These are phyloP conservation scores for Microcebus ravelobensis DNA, from an alignment of 2,113 vertebrate species.

Conservation along the genomic window DNA sequence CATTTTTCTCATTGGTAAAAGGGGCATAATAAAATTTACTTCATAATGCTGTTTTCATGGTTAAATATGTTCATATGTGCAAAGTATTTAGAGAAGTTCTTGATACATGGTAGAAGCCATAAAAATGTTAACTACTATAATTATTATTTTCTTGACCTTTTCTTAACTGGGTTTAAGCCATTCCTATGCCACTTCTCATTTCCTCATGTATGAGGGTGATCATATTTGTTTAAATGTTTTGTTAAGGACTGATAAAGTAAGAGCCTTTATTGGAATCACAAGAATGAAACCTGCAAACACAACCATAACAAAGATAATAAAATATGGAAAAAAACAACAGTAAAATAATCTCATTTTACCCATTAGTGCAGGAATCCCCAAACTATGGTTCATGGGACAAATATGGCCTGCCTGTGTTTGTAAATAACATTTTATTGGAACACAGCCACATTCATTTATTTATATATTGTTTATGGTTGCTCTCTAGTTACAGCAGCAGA, in stretches of 20 bases:
- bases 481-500: background rate
- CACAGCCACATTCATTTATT: background rate
- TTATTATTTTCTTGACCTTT: background rate
- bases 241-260: background rate
- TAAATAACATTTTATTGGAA: slow-evolving; percentile 39
- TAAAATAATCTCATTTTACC: background rate
- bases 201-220: background rate
- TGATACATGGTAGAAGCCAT: background rate
- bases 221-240: background rate
- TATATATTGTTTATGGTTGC: background rate
- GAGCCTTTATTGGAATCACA: background rate
- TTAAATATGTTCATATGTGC: background rate
- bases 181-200: background rate
- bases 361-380: background rate
- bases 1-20: background rate
- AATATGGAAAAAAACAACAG: background rate
- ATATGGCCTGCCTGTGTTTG: background rate
- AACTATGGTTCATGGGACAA: background rate
- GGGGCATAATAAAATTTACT: background rate
- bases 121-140: background rate
- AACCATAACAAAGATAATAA: background rate
- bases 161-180: background rate
- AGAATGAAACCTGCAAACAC: slow-evolving; percentile 6
- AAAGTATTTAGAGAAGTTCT: background rate
- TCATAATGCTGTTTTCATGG: background rate